Evolutionary conservation across 2,888 invertebrate species (phyloP), one percentile per base, ranked within the genome.

Genomic region (Hypercompe scribonia): DNA sequence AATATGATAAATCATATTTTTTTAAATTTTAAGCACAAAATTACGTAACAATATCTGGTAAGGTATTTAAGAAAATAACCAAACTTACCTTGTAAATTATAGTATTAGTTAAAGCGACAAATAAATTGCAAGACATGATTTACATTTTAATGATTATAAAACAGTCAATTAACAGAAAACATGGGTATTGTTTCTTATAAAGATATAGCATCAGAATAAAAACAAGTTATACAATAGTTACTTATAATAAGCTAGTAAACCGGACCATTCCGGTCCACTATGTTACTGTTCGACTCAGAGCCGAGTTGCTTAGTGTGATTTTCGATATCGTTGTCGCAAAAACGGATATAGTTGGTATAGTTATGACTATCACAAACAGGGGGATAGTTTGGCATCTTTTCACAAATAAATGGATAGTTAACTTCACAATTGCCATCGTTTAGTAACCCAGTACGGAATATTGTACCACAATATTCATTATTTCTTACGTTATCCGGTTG

Each of bases 381-480:
- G 5, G 78, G 80, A 13, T 69, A 71, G 0, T 70, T 21, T 0
- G 80, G 82, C 18, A 31, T 63, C 63, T 82, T 82, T 54, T 82
- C 81, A 63, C 82, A 82, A 39, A 82, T 72, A 31, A 80, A 81
- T 2, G 77, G 42, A 3, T 46, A 39, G 28, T 24, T 33, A 0
- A 5, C 42, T 1, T 77, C 31, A 21, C 82, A 92, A 86, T 88
- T 89, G 11, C 86, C 71, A 72, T 91, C 90, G n/a, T 89, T 84
- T 0, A 90, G 72, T 24, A 75, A 46, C 0, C 84, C 90, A 2
- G 67, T 68, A 3, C 89, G 79, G 73, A 83, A 86, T 8, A 91
- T 79, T 0, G 82, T 79, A 0, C 89, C 89, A 64, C 90, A 92
- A 73, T 24, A 87, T 75, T 91, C 87, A 0, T 87, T 88, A 0